phyloP scores from a whole-genome alignment of 2,888 invertebrate genomes.

The Spisula subtruncata region DNA sequence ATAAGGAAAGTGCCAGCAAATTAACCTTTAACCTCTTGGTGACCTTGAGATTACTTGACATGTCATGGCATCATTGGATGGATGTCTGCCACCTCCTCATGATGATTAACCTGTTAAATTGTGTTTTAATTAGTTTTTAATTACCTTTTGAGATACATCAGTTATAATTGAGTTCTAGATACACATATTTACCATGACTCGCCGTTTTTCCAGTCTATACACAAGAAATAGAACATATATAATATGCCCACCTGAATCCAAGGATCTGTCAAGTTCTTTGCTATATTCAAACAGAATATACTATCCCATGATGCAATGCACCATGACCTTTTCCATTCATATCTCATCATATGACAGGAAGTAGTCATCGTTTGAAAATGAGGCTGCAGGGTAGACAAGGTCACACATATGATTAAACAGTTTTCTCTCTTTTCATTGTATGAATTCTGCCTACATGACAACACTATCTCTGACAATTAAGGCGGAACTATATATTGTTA shows the following conservation, averaged over 20 bases:
- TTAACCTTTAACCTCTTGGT: conserved; percentile 26
- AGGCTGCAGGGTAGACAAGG: conserved; percentile 47
- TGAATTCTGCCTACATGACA: background rate
- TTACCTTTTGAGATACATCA: background rate
- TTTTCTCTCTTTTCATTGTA: conserved; percentile 2
- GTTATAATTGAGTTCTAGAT: background rate
- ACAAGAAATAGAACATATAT: conserved; percentile 45
- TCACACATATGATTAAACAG: conserved; percentile 38
- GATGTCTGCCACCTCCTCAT: conserved; percentile 17
- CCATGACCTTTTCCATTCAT: conserved; percentile 54
- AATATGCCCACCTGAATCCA: conserved; percentile 46
- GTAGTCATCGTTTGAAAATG: conserved; percentile 40
- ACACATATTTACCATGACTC: conserved; percentile 18
- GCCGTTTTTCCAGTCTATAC: background rate
- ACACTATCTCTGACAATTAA: background rate
- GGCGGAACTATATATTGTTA: background rate
- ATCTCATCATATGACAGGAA: conserved; percentile 51
- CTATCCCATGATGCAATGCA: conserved; percentile 56
- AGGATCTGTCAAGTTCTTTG: conserved; percentile 34
- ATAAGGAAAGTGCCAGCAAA: conserved; percentile 34
- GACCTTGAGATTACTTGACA: conserved; percentile 29
- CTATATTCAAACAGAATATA: conserved; percentile 37
- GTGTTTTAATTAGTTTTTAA: background rate
- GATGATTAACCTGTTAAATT: background rate
- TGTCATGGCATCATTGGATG: conserved; percentile 7